Base-by-base conservation (phyloP, 2,113 vertebrate species). In the Podarcis cretensis region DNA sequence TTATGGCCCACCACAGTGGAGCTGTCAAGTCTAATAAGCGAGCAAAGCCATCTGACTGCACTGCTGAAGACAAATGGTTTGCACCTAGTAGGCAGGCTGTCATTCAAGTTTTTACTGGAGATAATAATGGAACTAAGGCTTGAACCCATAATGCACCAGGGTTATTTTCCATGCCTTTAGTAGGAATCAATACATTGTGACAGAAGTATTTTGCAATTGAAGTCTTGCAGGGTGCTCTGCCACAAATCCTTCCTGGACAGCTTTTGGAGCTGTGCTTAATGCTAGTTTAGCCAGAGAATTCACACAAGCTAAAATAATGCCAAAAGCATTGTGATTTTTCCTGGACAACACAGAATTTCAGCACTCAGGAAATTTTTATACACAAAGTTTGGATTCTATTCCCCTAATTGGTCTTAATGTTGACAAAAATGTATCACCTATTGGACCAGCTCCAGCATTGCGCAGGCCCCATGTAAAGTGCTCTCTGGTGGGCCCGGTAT, bases 1-100 rank as follows among this genome's bases (percentile, higher is more conserved):
- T 89, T 83, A 87, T 87, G 81, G 21, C n/a, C 30, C 84, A 89
- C 35, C 2, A 10, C 69, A 86, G 81, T 37, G 74, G 4, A 69
- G 74, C 76, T 75, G 81, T 30, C 68, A 91, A 91, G 89, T 1
- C 20, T 30, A 65, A 63, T 82, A 63, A 88, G 73, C 23, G 54
- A 35, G 32, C 71, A 76, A 63, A 63, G 20, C 84, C 9, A 59
- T 85, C 80, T 81, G 6, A 14, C 86, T 85, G 68, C 23, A 21
- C 88, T 23, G 2, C 43, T 89, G 83, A 81, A 93, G 89, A 83
- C 21, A 0, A 0, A 76, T 84, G 27, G 48, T 9, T 25, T 76
- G 10, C 84, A 87, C 68, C n/a, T 43, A 83, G 13, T 76, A 68
- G 27, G 69, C 37, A 75, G 10, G 59, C 59, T 57, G 16, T 14